Evolutionary conservation across 2,113 vertebrate species (phyloP).

Genomic region (Natator depressus): DNA sequence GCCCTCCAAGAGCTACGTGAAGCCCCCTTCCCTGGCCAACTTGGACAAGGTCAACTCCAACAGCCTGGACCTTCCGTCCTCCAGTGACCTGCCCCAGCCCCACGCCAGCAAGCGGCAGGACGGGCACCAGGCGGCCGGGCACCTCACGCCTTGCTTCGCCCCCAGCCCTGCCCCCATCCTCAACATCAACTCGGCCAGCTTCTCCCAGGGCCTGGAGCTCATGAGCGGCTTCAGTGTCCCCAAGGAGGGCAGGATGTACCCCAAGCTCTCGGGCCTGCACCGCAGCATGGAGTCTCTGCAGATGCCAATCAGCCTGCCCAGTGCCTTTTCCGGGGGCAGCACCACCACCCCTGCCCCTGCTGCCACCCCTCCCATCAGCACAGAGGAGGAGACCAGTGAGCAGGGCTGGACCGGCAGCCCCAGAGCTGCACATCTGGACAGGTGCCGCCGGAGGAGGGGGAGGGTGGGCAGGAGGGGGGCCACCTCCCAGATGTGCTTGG

Average conservation of each 20-base stretch:
- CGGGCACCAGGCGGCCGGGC: slow-evolving; percentile 68
- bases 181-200: slow-evolving; percentile 92
- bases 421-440: slow-evolving; percentile 76
- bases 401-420: slow-evolving; percentile 81
- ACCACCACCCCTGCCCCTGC: slow-evolving; percentile 64
- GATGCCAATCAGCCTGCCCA: slow-evolving; percentile 92
- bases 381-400: slow-evolving; percentile 75
- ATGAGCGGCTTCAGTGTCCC: slow-evolving; percentile 82
- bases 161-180: slow-evolving; percentile 95
- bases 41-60: slow-evolving; percentile 93
- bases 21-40: slow-evolving; percentile 89
- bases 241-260: slow-evolving; percentile 86
- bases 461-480: neutral
- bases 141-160: slow-evolving; percentile 83
- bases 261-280: slow-evolving; percentile 91
- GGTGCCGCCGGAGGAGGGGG: slow-evolving; percentile 57
- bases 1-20: slow-evolving; percentile 86
- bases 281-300: slow-evolving; percentile 96
- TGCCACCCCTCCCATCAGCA: slow-evolving; percentile 36
- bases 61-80: slow-evolving; percentile 87
- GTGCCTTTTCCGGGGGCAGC: slow-evolving; percentile 77
- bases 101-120: slow-evolving; percentile 88
- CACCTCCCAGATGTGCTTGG: neutral
- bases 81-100: slow-evolving; percentile 76
- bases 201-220: slow-evolving; percentile 88